Evolutionary conservation across 2,797 vertebrate species (phyloP), one percentile per base, ranked within the genome.

Genomic region (Artibeus jamaicensis): DNA sequence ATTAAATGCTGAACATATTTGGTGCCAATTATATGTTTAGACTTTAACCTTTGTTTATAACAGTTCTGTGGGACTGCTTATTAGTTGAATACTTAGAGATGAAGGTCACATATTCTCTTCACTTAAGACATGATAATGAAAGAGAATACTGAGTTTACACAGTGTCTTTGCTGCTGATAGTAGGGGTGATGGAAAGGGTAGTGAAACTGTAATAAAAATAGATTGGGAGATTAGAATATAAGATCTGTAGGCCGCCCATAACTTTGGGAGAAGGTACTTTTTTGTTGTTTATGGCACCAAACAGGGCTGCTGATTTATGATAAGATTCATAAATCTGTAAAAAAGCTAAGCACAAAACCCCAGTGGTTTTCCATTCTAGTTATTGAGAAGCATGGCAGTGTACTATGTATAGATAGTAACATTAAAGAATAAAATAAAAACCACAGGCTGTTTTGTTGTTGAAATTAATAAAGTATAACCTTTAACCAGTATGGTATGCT

Each of bases 1-100:
- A 50, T 83, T 59, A 88, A 91, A 42, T 82, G 42, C n/a, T 57
- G 19, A 74, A 57, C 2, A 76, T 94, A 0, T 87, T n/a, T 87
- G 62, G 59, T 89, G n/a, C 71, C 70, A 77, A 10, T 92, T 68
- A 70, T 32, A 10, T 59, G 57, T 96, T 65, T 90, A 90, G 71
- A 67, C 79, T 86, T 78, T 71, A 93, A 55, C 70, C n/a, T 95
- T 89, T 76, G 37, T 32, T 92, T 92, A n/a, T 93, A 46, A 77
- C 44, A 70, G 6, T 83, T 65, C 81, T 65, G 3, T 95, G 86
- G 46, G 21, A 93, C 78, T 39, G n/a, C 67, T 91, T 92, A 71
- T 57, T 93, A 73, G 53, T 71, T 81, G 21, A 73, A 48, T 89
- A 26, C 39, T 85, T 26, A 67, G 14, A 55, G 89, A 79, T 18